Evolutionary conservation across 2,888 invertebrate genomes (phyloP), one percentile per base, ranked within the genome.

Genomic region (Macropis europaea): DNA sequence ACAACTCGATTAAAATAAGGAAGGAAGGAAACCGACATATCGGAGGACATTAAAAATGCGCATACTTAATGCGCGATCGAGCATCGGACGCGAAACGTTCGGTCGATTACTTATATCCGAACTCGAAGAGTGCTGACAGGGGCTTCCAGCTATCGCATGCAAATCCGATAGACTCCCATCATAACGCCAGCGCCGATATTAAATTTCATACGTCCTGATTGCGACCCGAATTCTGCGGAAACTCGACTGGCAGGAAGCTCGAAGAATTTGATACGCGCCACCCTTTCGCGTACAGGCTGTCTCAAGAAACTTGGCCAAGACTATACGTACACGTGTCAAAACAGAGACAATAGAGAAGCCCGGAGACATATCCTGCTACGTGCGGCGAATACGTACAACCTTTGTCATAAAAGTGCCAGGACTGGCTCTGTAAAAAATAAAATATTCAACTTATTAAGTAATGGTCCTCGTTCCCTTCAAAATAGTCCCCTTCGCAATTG

Each of bases 151-250:
- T 61, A 70, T 76, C 66, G 45, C 52, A 56, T 63, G 75, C 56
- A 76, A 71, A 76, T 75, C 67, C 60, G 43, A 76, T 74, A 67
- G 61, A 62, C 32, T 48, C 28, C 17, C 62, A 36, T 42, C 22
- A 50, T 36, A 50, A 67, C 52, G 48, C 30, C 47, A 26, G 63
- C 30, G 19, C n/a, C 30, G 60, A 72, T 75, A 75, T 76, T 76
- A 72, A 76, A 75, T 76, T 72, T 75, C 76, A 72, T 72, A 64
- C 76, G 43, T 62, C 68, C 60, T 61, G 75, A 75, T 76, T 68
- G 72, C 57, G 42, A 53, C 28, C 53, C 62, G 61, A 75, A 72
- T 75, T 72, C 72, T 47, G 57, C 36, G 54, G 68, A 62, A 72
- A 50, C 59, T 56, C 45, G 57, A 26, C 36, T 22, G 34, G 26